phyloP scores from a whole-genome alignment of 2,888 invertebrate species.

The Drepana falcataria region DNA sequence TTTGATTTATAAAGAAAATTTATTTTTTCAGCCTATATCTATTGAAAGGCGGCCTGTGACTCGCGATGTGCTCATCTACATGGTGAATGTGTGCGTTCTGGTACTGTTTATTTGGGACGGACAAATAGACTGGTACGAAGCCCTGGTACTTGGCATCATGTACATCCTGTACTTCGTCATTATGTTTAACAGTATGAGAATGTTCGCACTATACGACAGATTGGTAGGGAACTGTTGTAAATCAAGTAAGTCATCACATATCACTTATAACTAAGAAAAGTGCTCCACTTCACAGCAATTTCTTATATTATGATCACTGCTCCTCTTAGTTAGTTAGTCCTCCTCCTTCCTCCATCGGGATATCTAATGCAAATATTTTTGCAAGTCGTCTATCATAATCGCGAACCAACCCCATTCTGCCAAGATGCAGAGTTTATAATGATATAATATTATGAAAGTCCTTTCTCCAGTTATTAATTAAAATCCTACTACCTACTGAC shows the following conservation, averaged over 20 bases:
- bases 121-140: conserved; percentile 88
- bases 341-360: no score
- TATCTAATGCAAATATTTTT: no score
- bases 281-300: not conserved
- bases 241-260: not conserved
- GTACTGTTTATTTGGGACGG: conserved; percentile 89
- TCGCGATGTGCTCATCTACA: conserved; percentile 88
- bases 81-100: conserved; percentile 83
- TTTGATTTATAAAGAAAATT: not conserved
- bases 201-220: conserved; percentile 45
- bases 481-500: no score
- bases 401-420: no score
- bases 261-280: no score
- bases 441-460: no score
- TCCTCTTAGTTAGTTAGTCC: no score
- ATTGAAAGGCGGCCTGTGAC: conserved; percentile 90
- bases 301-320: no score
- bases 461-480: no score
- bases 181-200: conserved; percentile 83
- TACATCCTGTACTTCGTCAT: conserved; percentile 86
- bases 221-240: conserved; percentile 21
- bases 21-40: conserved; percentile 81
- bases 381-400: no score
- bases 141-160: conserved; percentile 83
- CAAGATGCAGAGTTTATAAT: no score